phyloP scores from a whole-genome alignment of 2,113 vertebrate genomes.

The Tragelaphus imberbis region DNA sequence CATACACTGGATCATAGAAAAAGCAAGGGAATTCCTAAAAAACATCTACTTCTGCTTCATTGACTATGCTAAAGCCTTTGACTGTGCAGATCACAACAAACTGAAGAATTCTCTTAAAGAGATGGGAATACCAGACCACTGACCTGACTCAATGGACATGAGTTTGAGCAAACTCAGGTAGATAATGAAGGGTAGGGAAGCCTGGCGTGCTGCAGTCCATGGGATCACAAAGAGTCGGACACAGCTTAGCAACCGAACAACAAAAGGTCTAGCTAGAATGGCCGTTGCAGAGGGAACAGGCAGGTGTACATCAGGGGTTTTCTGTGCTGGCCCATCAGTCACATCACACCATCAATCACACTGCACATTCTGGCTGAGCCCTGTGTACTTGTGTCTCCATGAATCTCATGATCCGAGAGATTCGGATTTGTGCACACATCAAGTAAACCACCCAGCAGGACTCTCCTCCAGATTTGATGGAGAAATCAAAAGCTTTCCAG shows the following conservation, averaged over 20 bases:
- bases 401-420: accelerated
- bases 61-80: background rate
- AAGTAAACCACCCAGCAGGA: background rate
- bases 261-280: background rate
- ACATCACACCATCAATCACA: too few species aligned
- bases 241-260: background rate
- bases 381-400: background rate
- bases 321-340: background rate
- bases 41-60: background rate
- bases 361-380: accelerated
- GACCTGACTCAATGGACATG: background rate
- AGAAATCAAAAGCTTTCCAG: background rate
- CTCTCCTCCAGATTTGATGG: background rate
- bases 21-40: background rate
- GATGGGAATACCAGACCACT: background rate
- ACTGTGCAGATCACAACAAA: background rate
- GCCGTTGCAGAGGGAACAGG: background rate
- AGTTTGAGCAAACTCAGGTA: background rate
- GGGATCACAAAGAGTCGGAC: background rate
- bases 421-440: background rate
- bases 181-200: background rate
- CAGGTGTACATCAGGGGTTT: background rate
- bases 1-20: background rate
- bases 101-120: background rate
- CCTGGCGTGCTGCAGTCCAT: background rate